phyloP scores from a whole-genome alignment of 2,113 vertebrate genomes.

The Petaurus breviceps region DNA sequence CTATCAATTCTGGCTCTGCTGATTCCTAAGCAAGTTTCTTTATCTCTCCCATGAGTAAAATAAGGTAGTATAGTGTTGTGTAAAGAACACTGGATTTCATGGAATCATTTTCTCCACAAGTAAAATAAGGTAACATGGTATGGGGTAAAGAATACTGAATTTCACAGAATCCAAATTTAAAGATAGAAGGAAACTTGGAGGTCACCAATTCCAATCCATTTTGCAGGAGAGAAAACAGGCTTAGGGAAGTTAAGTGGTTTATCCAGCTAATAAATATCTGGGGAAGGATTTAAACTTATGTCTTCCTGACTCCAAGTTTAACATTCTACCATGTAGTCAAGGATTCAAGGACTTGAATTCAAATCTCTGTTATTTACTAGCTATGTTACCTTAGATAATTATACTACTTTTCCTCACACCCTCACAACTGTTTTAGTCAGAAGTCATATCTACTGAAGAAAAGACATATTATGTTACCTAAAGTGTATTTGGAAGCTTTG shows the following conservation, averaged over 20 bases:
- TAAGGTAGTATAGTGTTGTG: not conserved
- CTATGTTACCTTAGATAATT: not conserved
- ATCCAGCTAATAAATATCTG: not conserved
- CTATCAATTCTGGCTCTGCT: not conserved
- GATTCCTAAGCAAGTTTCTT: not conserved
- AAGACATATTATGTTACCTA: slow-evolving; percentile 11
- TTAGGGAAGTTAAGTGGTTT: not conserved
- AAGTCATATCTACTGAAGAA: not conserved
- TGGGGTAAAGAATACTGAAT: too few relatives aligned
- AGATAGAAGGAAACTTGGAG: not conserved
- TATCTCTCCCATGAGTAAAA: not conserved
- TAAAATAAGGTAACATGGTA: too few relatives aligned
- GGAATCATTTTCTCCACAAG: too few relatives aligned
- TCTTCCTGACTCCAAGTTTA: not conserved
- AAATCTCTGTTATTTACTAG: not conserved
- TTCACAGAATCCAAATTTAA: not conserved
- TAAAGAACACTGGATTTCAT: not conserved
- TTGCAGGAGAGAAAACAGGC: not conserved
- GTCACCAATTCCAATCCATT: not conserved
- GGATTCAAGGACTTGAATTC: not conserved
- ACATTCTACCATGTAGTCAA: not conserved
- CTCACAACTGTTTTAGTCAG: not conserved
- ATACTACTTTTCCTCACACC: not conserved
- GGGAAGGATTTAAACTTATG: not conserved
- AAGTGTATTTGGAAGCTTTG: slow-evolving; percentile 15